Percentiles rank a stretch among this genome's conserved stretches.
Conservation (phyloP, 2,113 vertebrate genomes). For the Phalacrocorax carbo region DNA sequence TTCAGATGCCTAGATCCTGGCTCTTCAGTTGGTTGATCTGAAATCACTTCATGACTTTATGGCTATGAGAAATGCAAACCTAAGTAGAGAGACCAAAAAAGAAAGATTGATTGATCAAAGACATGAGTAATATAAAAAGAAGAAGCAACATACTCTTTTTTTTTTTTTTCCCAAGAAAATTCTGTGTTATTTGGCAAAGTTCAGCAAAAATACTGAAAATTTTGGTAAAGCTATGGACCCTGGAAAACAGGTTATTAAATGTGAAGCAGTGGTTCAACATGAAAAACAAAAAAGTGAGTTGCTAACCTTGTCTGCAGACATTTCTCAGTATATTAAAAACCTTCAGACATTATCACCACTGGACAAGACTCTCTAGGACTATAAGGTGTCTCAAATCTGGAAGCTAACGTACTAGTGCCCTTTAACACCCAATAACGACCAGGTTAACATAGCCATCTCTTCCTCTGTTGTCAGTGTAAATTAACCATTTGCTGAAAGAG, state of each 20-base stretch:
- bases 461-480: not conserved
- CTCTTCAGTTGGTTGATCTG: not conserved
- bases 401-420: not conserved
- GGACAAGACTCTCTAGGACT: not conserved
- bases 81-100: not conserved
- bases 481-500: not conserved
- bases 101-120: not conserved
- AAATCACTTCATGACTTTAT: not conserved
- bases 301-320: not conserved
- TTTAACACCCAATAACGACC: not conserved
- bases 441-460: not conserved
- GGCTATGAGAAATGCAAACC: not conserved
- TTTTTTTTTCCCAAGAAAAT: not conserved
- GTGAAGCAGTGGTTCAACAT: not conserved
- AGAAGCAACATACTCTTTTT: not conserved
- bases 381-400: not conserved
- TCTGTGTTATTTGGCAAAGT: not conserved
- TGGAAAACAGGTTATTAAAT: not conserved
- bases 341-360: not conserved
- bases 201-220: not conserved
- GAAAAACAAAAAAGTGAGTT: rapidly evolving
- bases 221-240: not conserved
- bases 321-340: not conserved
- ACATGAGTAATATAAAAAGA: not conserved
- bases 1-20: not conserved